phyloP scores from a whole-genome alignment of 2,888 invertebrate genomes.

The Mylabris sibirica region DNA sequence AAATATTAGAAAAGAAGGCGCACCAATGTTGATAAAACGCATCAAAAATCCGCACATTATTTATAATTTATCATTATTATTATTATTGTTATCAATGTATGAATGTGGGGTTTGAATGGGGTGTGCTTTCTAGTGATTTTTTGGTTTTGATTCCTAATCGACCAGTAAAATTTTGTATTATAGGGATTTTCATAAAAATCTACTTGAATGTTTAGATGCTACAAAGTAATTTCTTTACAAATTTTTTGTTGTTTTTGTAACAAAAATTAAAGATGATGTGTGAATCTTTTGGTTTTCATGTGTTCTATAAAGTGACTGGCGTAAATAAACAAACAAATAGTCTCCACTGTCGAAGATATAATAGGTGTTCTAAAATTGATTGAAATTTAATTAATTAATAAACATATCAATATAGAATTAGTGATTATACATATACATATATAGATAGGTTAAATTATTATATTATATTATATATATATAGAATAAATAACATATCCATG shows the following conservation, averaged over 20 bases:
- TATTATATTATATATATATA: constrained; percentile 32
- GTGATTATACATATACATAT: constrained; percentile 29
- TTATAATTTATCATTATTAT: neutral
- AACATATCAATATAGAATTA: constrained; percentile 43
- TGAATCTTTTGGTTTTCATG: too few relatives aligned
- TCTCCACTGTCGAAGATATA: constrained; percentile 17
- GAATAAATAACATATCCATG: constrained; percentile 48
- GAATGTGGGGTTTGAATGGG: neutral
- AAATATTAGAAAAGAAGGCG: constrained; percentile 44
- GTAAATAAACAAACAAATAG: constrained; percentile 13
- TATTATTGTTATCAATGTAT: neutral
- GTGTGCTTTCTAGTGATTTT: neutral
- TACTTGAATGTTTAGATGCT: constrained; percentile 5
- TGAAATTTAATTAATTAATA: constrained; percentile 24
- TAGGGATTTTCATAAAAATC: constrained; percentile 45
- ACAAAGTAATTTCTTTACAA: neutral
- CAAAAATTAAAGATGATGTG: too few relatives aligned
- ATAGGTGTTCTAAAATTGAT: constrained; percentile 37
- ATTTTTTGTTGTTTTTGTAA: neutral
- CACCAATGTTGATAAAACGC: constrained; percentile 22
- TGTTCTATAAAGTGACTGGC: constrained; percentile 27
- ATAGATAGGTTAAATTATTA: constrained; percentile 26
- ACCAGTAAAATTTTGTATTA: constrained; percentile 59
- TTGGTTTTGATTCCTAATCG: constrained; percentile 38
- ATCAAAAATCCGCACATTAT: constrained; percentile 8